These are phyloP conservation scores for Botia almorhae DNA, from an alignment of 2,797 vertebrate species.

Conservation along the genomic window DNA sequence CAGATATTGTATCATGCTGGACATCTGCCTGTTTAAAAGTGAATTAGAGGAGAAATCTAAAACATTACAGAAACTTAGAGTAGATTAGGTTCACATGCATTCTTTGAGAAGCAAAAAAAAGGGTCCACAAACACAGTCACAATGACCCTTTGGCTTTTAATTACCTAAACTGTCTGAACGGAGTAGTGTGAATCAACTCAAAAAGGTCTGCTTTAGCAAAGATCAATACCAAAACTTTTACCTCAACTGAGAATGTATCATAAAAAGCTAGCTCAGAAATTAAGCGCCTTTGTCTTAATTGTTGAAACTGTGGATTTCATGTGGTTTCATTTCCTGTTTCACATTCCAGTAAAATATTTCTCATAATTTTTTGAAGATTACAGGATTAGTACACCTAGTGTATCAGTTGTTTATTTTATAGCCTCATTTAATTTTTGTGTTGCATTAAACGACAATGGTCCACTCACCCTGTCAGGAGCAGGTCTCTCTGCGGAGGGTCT, in stretches of 20 bases:
- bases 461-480: conserved; percentile 95
- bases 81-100: not conserved
- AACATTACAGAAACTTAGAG: not conserved
- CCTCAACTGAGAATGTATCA: no score
- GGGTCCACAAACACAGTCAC: not conserved
- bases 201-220: no score
- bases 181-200: no score
- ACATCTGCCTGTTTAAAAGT: not conserved
- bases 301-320: no score
- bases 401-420: not conserved
- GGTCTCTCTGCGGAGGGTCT: conserved; percentile 91
- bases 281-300: no score
- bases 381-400: not conserved
- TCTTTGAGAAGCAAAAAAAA: not conserved
- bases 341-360: not conserved
- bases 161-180: no score
- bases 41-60: not conserved
- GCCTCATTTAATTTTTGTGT: not conserved
- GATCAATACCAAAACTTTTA: no score
- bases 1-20: not conserved
- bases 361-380: not conserved
- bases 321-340: not conserved
- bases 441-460: not conserved
- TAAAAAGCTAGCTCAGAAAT: no score
- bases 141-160: no score